A percentile compares a stretch with the other conserved stretches of the same genome.
Evolutionary conservation across 2,888 invertebrate species (phyloP).

Genomic region (Marasmarcha lunaedactyla): DNA sequence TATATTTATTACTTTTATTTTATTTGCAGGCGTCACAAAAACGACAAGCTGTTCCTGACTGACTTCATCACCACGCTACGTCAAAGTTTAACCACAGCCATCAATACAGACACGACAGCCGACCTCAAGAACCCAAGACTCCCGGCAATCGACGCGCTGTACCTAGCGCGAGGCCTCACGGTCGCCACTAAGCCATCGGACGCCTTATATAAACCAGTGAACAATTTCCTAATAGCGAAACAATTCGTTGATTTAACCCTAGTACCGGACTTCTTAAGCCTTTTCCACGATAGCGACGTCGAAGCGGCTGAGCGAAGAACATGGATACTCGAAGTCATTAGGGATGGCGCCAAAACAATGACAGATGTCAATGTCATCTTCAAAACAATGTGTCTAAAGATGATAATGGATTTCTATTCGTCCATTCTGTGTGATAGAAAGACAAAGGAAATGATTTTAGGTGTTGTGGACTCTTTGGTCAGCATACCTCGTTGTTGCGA

Average conservation of each 20-base stretch:
- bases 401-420: constrained; percentile 78
- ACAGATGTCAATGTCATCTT: constrained; percentile 80
- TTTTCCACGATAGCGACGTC: constrained; percentile 84
- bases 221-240: constrained; percentile 82
- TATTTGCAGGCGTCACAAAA: constrained; percentile 58
- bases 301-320: constrained; percentile 75
- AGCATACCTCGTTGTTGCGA: constrained; percentile 74
- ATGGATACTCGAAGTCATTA: constrained; percentile 84
- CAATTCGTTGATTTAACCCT: constrained; percentile 79
- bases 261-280: constrained; percentile 89
- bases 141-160: constrained; percentile 74
- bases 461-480: constrained; percentile 72
- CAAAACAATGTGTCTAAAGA: constrained; percentile 81
- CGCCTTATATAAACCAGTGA: constrained; percentile 82
- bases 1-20: too few relatives aligned
- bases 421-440: constrained; percentile 73
- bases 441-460: constrained; percentile 75
- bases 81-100: constrained; percentile 65
- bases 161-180: constrained; percentile 77
- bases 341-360: constrained; percentile 81
- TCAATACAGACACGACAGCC: constrained; percentile 20
- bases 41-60: constrained; percentile 75
- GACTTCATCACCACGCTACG: constrained; percentile 77
- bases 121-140: constrained; percentile 52
- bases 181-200: constrained; percentile 81